These are phyloP conservation scores for Oxyruncus cristatus DNA, from an alignment of 2,113 vertebrate species.

Conservation along the genomic window DNA sequence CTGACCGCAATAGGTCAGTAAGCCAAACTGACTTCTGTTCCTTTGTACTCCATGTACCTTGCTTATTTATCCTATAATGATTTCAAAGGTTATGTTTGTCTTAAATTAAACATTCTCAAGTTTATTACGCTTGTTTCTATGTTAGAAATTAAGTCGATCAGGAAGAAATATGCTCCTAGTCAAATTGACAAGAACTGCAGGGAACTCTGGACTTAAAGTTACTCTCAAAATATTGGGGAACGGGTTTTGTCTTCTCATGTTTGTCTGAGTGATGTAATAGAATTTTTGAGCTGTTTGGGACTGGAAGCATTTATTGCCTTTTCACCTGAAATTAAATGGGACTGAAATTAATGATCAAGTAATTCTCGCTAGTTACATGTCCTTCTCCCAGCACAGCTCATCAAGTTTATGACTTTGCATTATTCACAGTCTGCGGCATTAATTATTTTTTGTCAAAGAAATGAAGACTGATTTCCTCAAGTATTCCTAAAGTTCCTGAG, in stretches of 20 bases:
- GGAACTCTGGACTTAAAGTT: background rate
- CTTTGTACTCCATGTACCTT: background rate
- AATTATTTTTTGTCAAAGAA: slow-evolving; percentile 10
- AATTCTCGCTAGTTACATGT: background rate
- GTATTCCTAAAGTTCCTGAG: background rate
- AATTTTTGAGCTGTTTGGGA: background rate
- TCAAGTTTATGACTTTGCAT: slow-evolving; percentile 3
- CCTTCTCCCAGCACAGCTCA: background rate
- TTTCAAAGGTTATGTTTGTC: background rate
- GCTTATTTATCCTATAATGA: background rate
- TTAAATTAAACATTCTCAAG: background rate
- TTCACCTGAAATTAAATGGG: background rate
- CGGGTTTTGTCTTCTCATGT: background rate
- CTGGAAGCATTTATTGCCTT: background rate
- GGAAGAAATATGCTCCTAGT: background rate
- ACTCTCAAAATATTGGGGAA: background rate
- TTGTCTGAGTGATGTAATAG: background rate
- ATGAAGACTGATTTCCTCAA: slow-evolving; percentile 15
- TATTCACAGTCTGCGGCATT: background rate
- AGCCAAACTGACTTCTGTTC: background rate
- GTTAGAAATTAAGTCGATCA: background rate
- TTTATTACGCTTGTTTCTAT: background rate
- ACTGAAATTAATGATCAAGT: background rate
- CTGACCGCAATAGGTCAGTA: background rate
- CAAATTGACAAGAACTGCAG: background rate